Evolutionary conservation across 2,113 vertebrate genomes (phyloP), one percentile per base, ranked within the genome.

Genomic region (Amphiprion percula): DNA sequence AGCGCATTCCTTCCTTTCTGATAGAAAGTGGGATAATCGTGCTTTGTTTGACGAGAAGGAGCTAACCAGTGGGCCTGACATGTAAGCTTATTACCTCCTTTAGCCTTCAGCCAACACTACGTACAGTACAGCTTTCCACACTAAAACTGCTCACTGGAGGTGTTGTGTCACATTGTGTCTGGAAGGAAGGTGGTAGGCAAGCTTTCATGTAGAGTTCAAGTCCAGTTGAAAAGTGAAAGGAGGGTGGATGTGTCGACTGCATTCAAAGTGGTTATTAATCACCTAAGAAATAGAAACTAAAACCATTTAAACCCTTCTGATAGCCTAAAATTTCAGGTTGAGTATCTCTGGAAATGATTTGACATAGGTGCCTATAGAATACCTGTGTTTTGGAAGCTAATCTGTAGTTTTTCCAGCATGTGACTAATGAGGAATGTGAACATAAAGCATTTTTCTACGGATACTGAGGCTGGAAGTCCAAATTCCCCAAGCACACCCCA

Each of bases 81-180:
- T 95, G 95, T 96, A 96, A 97, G 95, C 95, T 95, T 93, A 95
- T 96, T 96, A 95, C 92, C 94, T 94, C 73, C 88, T 81, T 76
- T 53, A 87, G 79, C 62, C 68, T 62, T 60, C 62, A 69, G 81
- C 71, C 66, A 61, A 41, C 11, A 15, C 17, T 0, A 26, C 74
- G 71, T 93, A 91, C 92, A 95, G 94, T 93, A 89, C 92, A 94
- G 95, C 92, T 94, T 93, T 94, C 94, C 87, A 12, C 68, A 54
- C 67, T 77, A 16, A 82, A 55, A 75, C 64, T 63, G 77, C 83
- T 54, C 52, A 16, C 69, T 54, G n/a, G 26, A 84, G 78, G 53
- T 74, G 74, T 72, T 81, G 65, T 72, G 54, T 71, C 80, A 83
- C 79, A 69, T 44, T 80, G 75, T 49, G 69, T 74, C 67, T 68